Conservation (phyloP, 1,140 invertebrate genomes). For the Trichoplusia ni region DNA sequence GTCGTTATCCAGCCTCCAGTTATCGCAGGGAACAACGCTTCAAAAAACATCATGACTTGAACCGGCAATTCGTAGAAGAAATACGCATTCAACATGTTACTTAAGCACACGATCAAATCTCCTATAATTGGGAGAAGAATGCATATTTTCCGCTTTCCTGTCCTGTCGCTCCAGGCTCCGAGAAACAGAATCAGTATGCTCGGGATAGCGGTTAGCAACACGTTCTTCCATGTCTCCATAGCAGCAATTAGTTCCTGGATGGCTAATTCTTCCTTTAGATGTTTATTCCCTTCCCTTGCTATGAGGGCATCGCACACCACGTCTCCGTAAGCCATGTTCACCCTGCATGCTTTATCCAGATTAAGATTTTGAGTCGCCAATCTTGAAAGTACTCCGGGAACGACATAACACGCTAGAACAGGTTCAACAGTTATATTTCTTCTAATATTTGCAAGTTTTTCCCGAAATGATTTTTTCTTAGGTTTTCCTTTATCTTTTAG, state of each 20-base stretch:
- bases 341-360: constrained; percentile 84
- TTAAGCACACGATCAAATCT: constrained; percentile 87
- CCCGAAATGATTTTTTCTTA: constrained; percentile 70
- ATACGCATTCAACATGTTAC: constrained; percentile 88
- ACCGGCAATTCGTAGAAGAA: constrained; percentile 87
- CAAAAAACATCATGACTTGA: constrained; percentile 84
- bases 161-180: constrained; percentile 85
- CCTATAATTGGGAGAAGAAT: constrained; percentile 90
- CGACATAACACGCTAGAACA: constrained; percentile 78
- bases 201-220: constrained; percentile 78
- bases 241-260: constrained; percentile 81
- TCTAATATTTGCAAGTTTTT: constrained; percentile 69
- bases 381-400: constrained; percentile 77
- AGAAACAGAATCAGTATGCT: constrained; percentile 81
- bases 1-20: constrained; percentile 82
- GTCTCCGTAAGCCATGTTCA: constrained; percentile 80
- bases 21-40: constrained; percentile 79
- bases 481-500: constrained; percentile 51
- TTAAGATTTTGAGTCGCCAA: constrained; percentile 83
- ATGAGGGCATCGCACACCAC: constrained; percentile 80
- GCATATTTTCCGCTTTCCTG: constrained; percentile 88
- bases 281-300: constrained; percentile 66
- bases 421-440: constrained; percentile 82
- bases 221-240: constrained; percentile 81
- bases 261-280: constrained; percentile 71